Evolutionary conservation across 2,113 vertebrate species (phyloP).

Genomic region (Ursus arctos): DNA sequence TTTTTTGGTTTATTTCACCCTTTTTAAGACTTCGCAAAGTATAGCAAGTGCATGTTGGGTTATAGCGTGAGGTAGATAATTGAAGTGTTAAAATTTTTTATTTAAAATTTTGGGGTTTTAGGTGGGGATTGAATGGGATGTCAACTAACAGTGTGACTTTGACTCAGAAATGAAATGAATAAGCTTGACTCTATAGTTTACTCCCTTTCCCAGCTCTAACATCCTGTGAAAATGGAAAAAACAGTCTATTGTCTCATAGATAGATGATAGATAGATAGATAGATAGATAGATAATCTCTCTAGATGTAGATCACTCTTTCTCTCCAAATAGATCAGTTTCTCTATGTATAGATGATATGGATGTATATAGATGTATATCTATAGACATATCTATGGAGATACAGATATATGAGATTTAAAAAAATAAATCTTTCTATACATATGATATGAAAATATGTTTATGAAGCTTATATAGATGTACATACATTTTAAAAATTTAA

Average conservation of each 20-base stretch:
- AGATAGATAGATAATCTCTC: not conserved
- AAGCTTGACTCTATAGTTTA: not conserved
- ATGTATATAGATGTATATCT: not conserved
- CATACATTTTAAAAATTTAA: not conserved
- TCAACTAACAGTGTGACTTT: not conserved
- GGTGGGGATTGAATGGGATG: not conserved
- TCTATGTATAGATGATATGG: not conserved
- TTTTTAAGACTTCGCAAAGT: not conserved
- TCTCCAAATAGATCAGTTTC: not conserved
- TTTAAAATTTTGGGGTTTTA: not conserved
- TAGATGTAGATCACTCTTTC: not conserved
- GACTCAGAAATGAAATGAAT: not conserved
- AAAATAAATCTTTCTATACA: not conserved
- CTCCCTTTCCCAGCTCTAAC: not conserved
- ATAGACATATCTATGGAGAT: not conserved
- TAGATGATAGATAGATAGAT: not conserved
- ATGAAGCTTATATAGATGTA: not conserved
- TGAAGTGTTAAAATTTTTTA: not conserved
- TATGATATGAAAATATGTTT: not conserved
- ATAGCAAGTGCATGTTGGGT: not conserved
- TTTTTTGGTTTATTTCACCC: not conserved
- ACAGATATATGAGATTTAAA: not conserved
- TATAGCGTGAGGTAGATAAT: rapidly evolving
- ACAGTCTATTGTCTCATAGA: not conserved
- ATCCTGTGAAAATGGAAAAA: not conserved